Conservation (phyloP, 2,888 invertebrate genomes). For the Imbricaverruca yamaguchii region DNA sequence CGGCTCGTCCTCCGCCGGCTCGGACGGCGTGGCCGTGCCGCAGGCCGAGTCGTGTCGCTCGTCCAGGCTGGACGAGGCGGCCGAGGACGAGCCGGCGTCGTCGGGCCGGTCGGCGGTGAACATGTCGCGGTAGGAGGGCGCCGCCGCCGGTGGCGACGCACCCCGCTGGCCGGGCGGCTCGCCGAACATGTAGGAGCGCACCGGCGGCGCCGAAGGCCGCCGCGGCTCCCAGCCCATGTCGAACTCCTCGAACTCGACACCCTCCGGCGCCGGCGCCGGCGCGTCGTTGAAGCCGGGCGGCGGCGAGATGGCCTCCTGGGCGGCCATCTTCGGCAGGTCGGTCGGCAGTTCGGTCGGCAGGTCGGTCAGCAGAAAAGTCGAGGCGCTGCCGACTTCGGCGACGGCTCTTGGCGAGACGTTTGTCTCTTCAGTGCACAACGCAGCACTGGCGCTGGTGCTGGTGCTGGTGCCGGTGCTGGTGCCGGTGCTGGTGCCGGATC, state of each 20-base stretch:
- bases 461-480: background rate
- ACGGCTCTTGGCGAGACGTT: no score
- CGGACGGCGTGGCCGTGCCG: background rate
- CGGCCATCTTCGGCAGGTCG: background rate
- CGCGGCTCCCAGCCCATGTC: constrained; percentile 20
- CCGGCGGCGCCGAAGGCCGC: background rate
- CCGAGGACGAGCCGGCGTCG: background rate
- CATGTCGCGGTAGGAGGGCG: constrained; percentile 1
- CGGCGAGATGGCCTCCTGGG: background rate
- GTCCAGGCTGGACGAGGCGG: background rate
- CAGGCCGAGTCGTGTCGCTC: background rate
- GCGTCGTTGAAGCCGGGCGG: constrained; percentile 15
- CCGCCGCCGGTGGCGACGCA: background rate
- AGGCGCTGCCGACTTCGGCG: no score
- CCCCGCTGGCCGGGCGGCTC: background rate
- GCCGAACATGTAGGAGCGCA: constrained; percentile 21
- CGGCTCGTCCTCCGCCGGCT: background rate
- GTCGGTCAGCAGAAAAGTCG: no score
- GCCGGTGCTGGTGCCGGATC: background rate
- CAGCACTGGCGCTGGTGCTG: background rate
- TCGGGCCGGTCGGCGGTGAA: background rate
- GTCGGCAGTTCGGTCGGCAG: background rate
- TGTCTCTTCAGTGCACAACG: no score
- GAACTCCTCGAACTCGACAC: constrained; percentile 20
- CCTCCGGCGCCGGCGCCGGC: background rate